Percentiles rank a stretch among this genome's conserved stretches.
These are phyloP conservation scores for Linnaemya tessellans DNA, from an alignment of 2,888 invertebrate species.

Conservation along the genomic window DNA sequence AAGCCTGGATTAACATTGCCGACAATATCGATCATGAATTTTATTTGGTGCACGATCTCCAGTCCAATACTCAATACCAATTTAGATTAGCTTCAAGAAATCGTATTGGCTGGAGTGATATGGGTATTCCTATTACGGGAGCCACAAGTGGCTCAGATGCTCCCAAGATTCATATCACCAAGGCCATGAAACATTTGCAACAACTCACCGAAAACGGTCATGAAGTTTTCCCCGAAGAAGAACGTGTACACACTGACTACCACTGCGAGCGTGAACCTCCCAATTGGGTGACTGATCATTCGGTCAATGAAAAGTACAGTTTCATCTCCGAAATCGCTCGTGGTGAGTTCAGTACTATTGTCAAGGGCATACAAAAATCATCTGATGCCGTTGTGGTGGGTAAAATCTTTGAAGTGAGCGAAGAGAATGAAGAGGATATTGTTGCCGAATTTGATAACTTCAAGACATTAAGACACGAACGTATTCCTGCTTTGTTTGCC, in stretches of 20 bases:
- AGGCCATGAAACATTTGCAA: constrained; percentile 93
- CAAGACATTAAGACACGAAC: constrained; percentile 92
- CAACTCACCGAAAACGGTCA: constrained; percentile 93
- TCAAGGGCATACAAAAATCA: constrained; percentile 90
- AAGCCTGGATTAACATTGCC: constrained; percentile 93
- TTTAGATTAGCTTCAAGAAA: constrained; percentile 95
- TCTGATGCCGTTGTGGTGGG: constrained; percentile 91
- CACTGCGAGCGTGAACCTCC: constrained; percentile 89
- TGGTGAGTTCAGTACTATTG: constrained; percentile 93
- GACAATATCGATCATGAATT: constrained; percentile 97
- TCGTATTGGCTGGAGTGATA: constrained; percentile 96
- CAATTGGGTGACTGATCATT: constrained; percentile 88
- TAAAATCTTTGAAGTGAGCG: constrained; percentile 90
- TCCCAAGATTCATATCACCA: constrained; percentile 90
- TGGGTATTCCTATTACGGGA: constrained; percentile 91
- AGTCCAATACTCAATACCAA: constrained; percentile 91
- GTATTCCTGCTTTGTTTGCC: constrained; percentile 90
- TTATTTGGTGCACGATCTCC: constrained; percentile 91
- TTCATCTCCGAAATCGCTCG: constrained; percentile 93
- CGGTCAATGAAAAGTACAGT: constrained; percentile 90
- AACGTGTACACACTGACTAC: constrained; percentile 88
- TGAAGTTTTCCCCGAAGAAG: constrained; percentile 87
- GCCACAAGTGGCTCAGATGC: constrained; percentile 88
- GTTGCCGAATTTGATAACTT: constrained; percentile 93
- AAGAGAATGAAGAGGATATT: constrained; percentile 87